Evolutionary conservation across 1,140 invertebrate genomes (phyloP), one percentile per base, ranked within the genome.

Genomic region (Lethrus apterus): DNA sequence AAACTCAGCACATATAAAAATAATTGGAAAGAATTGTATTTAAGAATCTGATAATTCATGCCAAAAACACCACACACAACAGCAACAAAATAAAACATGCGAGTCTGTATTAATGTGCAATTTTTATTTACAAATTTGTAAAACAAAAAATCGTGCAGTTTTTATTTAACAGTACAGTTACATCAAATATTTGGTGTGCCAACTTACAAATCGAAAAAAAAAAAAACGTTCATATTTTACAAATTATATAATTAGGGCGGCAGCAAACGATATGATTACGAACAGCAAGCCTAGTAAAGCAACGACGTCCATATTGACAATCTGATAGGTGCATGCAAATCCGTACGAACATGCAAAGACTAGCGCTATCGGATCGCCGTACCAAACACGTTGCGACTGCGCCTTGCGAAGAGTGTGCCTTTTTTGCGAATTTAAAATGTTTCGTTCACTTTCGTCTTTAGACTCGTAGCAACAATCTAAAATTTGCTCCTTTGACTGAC

Each of bases 261-360:
- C 75, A 65, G 82, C 73, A 54, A 84, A 73, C 51, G 78, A 79
- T 58, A 81, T 73, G 57, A 82, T 70, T 61, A 79, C 79, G 64
- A 84, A 73, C 54, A 83, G 63, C 59, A 84, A 72, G 64, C 80
- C 75, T 57, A 81, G 70, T 58, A 81, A 65, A 58, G 79, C 76
- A 63, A 81, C 69, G 66, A 79, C 72, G 71, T 83, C 81, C 64
- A 77, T 59, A 46, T 73, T 73, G 57, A 72, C 72, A 62, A 80
- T 63, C 65, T 79, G 75, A 61, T 77, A 73, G 48, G 74, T 70
- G 66, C 73, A 75, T 72, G 76, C 76, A 70, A 80, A 59, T 52
- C 76, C 73, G 66, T 78, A 80, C 52, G 76, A 73, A 64, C 76
- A 78, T 73, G 75, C 76, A 69, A 79, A 67, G 66, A 77, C 72